These are phyloP conservation scores for Chaenocephalus aceratus DNA, from an alignment of 2,113 vertebrate genomes.

Conservation along the genomic window DNA sequence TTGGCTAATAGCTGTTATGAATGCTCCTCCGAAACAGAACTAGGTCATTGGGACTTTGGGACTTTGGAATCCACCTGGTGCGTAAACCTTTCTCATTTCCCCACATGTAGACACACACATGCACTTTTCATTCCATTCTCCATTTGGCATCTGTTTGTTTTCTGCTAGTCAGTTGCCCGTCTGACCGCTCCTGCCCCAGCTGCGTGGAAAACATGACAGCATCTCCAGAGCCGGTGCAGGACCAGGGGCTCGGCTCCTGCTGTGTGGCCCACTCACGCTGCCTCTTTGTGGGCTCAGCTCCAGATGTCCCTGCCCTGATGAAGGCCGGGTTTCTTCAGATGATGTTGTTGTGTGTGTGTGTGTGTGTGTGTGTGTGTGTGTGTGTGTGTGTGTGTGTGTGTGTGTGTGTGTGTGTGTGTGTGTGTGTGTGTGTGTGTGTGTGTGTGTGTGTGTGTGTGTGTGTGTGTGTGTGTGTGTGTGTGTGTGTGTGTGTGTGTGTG, in stretches of 20 bases:
- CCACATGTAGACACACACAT: conserved; percentile 10
- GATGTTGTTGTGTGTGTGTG: not conserved
- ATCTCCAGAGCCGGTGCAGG: conserved; percentile 51
- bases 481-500: not conserved
- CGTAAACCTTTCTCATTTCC: conserved; percentile 47
- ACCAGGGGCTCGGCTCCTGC: conserved; percentile 48
- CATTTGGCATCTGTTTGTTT: conserved; percentile 60
- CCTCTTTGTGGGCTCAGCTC: conserved; percentile 38
- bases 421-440: not conserved
- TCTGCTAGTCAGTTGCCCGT: conserved; percentile 14
- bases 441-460: conserved; percentile 2
- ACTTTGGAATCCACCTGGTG: conserved; percentile 39
- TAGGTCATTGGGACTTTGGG: not conserved
- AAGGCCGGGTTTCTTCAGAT: conserved; percentile 23
- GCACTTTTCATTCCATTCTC: conserved; percentile 28
- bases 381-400: conserved; percentile 7
- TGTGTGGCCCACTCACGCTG: conserved; percentile 52
- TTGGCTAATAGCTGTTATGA: not conserved
- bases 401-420: conserved; percentile 2
- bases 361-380: not conserved
- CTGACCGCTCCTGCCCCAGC: conserved; percentile 43
- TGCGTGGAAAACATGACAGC: conserved; percentile 73
- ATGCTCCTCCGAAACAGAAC: not conserved
- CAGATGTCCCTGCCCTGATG: conserved; percentile 59
- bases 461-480: not conserved